Evolutionary conservation across 2,797 vertebrate genomes (phyloP).

Genomic region (Microctenopoma stevenorrisi): DNA sequence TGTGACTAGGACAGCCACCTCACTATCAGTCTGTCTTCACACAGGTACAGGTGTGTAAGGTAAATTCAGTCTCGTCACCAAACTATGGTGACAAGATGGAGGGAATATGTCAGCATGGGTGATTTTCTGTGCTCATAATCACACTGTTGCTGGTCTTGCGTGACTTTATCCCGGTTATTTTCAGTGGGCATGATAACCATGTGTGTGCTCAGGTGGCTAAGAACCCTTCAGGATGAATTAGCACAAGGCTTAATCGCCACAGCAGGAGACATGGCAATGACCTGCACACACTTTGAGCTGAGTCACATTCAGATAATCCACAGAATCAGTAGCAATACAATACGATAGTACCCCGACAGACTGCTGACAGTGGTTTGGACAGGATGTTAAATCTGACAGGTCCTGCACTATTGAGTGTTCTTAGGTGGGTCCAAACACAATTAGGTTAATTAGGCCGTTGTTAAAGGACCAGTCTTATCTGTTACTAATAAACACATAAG

Average conservation of each 20-base stretch:
- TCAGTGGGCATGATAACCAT: constrained; percentile 33
- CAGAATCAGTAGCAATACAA: neutral
- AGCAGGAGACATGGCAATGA: constrained; percentile 33
- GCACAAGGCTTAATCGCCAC: constrained; percentile 53
- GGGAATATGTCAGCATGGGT: neutral
- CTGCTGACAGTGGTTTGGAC: neutral
- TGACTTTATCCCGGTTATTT: constrained; percentile 62
- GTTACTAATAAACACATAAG: constrained; percentile 20
- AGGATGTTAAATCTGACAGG: constrained; percentile 25
- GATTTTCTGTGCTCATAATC: neutral
- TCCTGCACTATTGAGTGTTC: neutral
- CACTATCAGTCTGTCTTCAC: neutral
- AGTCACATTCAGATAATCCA: constrained; percentile 4
- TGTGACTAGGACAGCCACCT: neutral
- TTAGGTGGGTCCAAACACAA: constrained; percentile 15
- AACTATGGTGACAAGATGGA: constrained; percentile 3
- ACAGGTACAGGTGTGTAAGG: neutral
- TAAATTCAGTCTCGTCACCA: neutral
- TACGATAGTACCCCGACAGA: neutral
- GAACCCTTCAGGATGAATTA: constrained; percentile 60
- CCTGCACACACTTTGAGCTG: constrained; percentile 27
- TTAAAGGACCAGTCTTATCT: constrained; percentile 29
- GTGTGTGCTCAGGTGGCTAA: constrained; percentile 32
- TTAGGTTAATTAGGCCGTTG: constrained; percentile 9
- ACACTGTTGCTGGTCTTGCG: constrained; percentile 14